These are phyloP conservation scores for Conger conger DNA, from an alignment of 2,113 vertebrate genomes.

Conservation along the genomic window DNA sequence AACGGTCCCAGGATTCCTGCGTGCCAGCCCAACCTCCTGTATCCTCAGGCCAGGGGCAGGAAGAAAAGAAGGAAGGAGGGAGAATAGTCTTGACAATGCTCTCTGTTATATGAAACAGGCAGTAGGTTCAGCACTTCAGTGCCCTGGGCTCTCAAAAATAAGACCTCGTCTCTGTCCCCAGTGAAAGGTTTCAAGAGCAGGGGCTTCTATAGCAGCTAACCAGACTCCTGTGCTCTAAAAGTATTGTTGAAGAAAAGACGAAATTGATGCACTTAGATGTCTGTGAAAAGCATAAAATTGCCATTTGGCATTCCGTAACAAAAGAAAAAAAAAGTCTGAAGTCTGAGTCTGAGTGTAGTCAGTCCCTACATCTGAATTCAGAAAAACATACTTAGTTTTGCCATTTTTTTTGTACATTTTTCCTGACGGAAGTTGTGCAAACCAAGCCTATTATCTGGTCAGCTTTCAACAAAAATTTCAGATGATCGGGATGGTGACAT, in stretches of 20 bases:
- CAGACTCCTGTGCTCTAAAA: not conserved
- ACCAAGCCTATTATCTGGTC: not conserved
- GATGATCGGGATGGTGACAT: not conserved
- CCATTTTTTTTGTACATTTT: too few species aligned
- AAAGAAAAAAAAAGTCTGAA: not conserved
- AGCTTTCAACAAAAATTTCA: slow-evolving; percentile 2
- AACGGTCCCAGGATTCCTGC: not conserved
- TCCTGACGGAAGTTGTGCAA: not conserved
- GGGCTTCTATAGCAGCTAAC: not conserved
- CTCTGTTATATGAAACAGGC: slow-evolving; percentile 3
- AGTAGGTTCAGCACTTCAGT: not conserved
- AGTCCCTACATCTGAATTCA: not conserved
- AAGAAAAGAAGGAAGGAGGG: not conserved
- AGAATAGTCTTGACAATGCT: slow-evolving; percentile 17
- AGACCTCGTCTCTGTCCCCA: not conserved
- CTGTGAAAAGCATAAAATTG: not conserved
- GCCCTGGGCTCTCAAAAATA: not conserved
- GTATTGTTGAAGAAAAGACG: not conserved
- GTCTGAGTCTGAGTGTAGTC: not conserved
- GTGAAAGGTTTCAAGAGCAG: slow-evolving; percentile 7
- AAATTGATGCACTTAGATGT: not conserved
- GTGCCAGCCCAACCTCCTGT: slow-evolving; percentile 18
- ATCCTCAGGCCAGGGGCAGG: not conserved
- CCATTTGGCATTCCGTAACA: too few species aligned
- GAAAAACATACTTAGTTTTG: too few species aligned